Percentiles rank a stretch among this genome's conserved stretches.
These are phyloP conservation scores for Aplocera efformata DNA, from an alignment of 2,888 invertebrate genomes.

Conservation along the genomic window DNA sequence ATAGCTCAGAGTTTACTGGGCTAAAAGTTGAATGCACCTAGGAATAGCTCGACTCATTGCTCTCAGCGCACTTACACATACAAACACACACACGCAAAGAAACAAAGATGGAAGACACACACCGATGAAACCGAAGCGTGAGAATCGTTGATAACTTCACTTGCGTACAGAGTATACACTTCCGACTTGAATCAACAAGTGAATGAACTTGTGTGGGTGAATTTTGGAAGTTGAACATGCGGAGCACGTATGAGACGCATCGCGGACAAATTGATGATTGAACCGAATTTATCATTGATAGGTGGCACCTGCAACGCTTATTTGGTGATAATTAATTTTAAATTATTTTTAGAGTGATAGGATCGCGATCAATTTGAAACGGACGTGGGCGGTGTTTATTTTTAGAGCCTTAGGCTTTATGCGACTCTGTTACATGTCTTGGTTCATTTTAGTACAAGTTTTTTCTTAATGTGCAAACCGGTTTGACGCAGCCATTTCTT, in stretches of 20 bases:
- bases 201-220: constrained; percentile 46
- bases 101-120: constrained; percentile 65
- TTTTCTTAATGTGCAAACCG: constrained; percentile 72
- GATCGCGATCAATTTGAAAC: constrained; percentile 54
- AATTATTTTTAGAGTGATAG: constrained; percentile 58
- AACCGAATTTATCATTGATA: constrained; percentile 38
- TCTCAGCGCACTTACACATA: constrained; percentile 67
- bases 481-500: constrained; percentile 65
- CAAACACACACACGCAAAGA: constrained; percentile 39
- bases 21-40: constrained; percentile 80
- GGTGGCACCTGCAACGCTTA: constrained; percentile 34
- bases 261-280: constrained; percentile 47
- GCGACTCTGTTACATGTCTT: constrained; percentile 68
- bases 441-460: constrained; percentile 73
- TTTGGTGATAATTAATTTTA: constrained; percentile 36
- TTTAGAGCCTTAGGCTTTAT: constrained; percentile 54
- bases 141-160: constrained; percentile 78
- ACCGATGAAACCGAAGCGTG: constrained; percentile 65
- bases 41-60: constrained; percentile 66
- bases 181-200: constrained; percentile 66
- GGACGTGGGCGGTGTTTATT: constrained; percentile 58
- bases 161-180: constrained; percentile 65
- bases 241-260: constrained; percentile 39
- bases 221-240: constrained; percentile 42
- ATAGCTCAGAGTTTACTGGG: constrained; percentile 76